Evolutionary conservation across 2,888 invertebrate species (phyloP).

Genomic region (Seladonia tumulorum): DNA sequence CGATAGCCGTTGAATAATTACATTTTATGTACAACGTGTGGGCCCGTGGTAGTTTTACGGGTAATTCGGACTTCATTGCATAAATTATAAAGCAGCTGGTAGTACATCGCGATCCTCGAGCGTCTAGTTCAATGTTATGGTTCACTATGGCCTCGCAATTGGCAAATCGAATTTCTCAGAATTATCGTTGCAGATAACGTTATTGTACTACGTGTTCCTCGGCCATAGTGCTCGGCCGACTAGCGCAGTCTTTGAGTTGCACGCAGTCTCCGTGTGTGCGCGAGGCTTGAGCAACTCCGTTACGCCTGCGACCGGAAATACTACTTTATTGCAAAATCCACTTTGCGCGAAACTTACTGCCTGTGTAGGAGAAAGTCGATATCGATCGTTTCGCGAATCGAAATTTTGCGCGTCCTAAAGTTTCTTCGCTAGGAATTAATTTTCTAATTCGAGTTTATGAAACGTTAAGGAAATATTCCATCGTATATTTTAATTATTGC

Average conservation of each 20-base stretch:
- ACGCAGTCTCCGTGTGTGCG: not conserved
- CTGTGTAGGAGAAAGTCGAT: not conserved
- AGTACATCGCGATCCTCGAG: constrained; percentile 56
- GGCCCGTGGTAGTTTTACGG: constrained; percentile 39
- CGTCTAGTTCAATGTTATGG: constrained; percentile 57
- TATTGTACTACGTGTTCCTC: constrained; percentile 52
- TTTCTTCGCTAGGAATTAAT: too few species aligned
- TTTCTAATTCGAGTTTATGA: too few species aligned
- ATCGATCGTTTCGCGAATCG: not conserved
- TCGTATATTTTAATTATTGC: too few species aligned
- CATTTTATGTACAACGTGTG: not conserved
- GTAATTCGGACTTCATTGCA: constrained; percentile 59
- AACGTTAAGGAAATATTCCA: too few species aligned
- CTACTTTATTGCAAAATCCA: not conserved
- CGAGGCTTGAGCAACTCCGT: not conserved
- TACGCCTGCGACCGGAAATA: not conserved
- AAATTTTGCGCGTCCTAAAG: too few species aligned
- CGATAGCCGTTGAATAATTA: constrained; percentile 2
- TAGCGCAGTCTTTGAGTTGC: not conserved
- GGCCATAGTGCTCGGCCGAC: constrained; percentile 21
- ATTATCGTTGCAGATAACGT: constrained; percentile 64
- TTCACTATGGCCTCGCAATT: constrained; percentile 50
- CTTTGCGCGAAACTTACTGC: not conserved
- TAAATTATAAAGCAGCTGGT: constrained; percentile 55
- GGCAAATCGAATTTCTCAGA: constrained; percentile 69